These are phyloP conservation scores for Siniperca knerii DNA, from an alignment of 2,113 vertebrate genomes.

Conservation along the genomic window DNA sequence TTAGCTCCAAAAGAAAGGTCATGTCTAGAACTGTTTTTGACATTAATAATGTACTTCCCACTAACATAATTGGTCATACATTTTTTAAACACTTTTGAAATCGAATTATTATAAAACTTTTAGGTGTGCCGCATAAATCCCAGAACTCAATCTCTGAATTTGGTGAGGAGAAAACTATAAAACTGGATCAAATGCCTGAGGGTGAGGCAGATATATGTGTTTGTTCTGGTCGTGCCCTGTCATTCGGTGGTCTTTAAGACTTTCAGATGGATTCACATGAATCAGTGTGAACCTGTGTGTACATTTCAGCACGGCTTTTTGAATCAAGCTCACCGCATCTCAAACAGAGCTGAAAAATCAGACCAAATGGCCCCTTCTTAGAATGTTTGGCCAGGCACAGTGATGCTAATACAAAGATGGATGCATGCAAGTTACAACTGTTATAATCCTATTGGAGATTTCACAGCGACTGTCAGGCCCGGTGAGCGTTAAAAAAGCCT, in stretches of 20 bases:
- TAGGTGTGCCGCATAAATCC: neutral
- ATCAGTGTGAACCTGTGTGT: neutral
- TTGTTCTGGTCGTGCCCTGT: neutral
- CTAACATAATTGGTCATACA: neutral
- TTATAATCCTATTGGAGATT: conserved; percentile 57
- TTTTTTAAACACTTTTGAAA: conserved; percentile 9
- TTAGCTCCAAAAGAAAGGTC: conserved; percentile 11
- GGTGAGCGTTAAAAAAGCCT: conserved; percentile 56
- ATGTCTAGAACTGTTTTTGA: neutral
- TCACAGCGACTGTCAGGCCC: conserved; percentile 51
- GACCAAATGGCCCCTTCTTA: conserved; percentile 23
- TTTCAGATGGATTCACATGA: conserved; percentile 18
- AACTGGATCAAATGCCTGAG: conserved; percentile 4
- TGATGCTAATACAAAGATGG: conserved; percentile 42
- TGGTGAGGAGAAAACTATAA: neutral
- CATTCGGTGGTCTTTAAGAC: conserved; percentile 10
- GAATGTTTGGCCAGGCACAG: conserved; percentile 33
- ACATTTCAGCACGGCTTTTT: conserved; percentile 7
- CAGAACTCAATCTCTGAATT: neutral
- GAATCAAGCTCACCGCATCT: conserved; percentile 23
- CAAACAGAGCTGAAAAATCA: conserved; percentile 37
- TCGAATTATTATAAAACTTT: neutral
- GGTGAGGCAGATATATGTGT: neutral
- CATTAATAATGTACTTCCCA: neutral
- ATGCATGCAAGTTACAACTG: conserved; percentile 56